Evolutionary conservation across 2,888 invertebrate species (phyloP).

Genomic region (Eristalis arbustorum): DNA sequence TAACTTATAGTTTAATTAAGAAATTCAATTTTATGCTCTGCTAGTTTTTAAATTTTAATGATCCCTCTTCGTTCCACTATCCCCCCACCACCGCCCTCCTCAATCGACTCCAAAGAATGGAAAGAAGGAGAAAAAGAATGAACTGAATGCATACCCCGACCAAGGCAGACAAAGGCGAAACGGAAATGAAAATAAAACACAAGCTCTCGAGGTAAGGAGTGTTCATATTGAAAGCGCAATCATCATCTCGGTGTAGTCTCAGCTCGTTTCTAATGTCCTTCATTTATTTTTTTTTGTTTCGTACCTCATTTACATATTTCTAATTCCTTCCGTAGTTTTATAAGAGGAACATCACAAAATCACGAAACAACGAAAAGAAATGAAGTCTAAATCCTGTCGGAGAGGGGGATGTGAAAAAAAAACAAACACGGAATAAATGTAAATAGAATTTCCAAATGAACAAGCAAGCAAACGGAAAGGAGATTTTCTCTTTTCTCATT

Average conservation of each 20-base stretch:
- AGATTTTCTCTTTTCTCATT: neutral
- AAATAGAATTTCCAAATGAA: constrained; percentile 55
- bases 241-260: neutral
- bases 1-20: constrained; percentile 70
- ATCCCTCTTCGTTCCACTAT: neutral
- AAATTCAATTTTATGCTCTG: constrained; percentile 71
- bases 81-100: neutral
- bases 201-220: constrained; percentile 21
- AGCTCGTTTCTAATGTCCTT: neutral
- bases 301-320: constrained; percentile 38
- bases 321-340: neutral
- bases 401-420: too few species aligned
- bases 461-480: constrained; percentile 50
- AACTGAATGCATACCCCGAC: too few species aligned
- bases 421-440: constrained; percentile 33
- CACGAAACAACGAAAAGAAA: constrained; percentile 18
- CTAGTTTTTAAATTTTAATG: constrained; percentile 41
- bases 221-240: constrained; percentile 35
- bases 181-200: constrained; percentile 2
- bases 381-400: neutral
- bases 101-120: neutral
- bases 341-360: constrained; percentile 9
- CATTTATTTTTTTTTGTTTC: constrained; percentile 31
- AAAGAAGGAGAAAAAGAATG: neutral
- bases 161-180: too few species aligned